Conservation (phyloP, 2,797 vertebrate species). For the Eleutherodactylus coqui region DNA sequence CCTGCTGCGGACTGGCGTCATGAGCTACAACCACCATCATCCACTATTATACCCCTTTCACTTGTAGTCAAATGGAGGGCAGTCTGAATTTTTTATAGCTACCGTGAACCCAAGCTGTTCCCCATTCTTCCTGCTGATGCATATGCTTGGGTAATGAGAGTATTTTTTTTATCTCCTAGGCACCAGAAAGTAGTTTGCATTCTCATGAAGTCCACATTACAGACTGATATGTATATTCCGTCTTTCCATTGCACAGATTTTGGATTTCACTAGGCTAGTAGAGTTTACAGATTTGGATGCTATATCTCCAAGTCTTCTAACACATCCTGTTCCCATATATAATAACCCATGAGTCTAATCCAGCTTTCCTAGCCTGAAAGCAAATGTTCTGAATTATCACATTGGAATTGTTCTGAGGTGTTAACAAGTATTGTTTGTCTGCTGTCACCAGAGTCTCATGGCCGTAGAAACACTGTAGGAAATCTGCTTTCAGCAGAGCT, state of each 20-base stretch:
- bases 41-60: too few species aligned
- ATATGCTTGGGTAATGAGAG: neutral
- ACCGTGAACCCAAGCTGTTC: too few species aligned
- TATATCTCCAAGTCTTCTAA: neutral
- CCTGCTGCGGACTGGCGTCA: too few species aligned
- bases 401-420: slow-evolving; percentile 39
- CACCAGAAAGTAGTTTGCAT: neutral
- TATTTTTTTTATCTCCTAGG: neutral
- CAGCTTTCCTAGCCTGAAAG: slow-evolving; percentile 34
- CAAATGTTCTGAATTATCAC: slow-evolving; percentile 19
- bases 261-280: neutral
- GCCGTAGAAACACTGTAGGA: slow-evolving; percentile 27
- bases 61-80: too few species aligned
- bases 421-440: slow-evolving; percentile 46
- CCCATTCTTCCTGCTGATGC: neutral
- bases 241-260: neutral
- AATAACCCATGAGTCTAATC: neutral
- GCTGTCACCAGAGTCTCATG: slow-evolving; percentile 28
- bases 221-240: neutral
- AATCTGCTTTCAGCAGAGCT: slow-evolving; percentile 45
- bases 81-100: too few species aligned
- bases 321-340: neutral
- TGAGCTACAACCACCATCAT: too few species aligned
- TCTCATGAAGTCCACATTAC: neutral
- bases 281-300: neutral